These are phyloP conservation scores for Dolomedes plantarius DNA, from an alignment of 2,888 invertebrate species.

Conservation along the genomic window DNA sequence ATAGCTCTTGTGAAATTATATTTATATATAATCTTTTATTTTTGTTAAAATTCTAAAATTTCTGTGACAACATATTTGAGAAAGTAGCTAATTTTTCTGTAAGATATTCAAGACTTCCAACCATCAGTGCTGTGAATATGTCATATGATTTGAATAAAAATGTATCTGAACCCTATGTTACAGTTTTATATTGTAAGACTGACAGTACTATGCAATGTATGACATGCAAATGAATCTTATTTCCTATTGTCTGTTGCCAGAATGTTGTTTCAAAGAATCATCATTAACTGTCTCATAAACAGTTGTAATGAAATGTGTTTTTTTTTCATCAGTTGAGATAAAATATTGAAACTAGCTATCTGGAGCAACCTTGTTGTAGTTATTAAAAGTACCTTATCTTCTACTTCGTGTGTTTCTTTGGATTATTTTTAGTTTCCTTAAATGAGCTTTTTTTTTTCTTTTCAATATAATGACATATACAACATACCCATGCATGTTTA, in stretches of 20 bases:
- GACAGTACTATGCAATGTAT: not conserved
- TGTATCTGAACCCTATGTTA: not conserved
- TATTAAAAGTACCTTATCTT: constrained; percentile 63
- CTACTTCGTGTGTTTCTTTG: not conserved
- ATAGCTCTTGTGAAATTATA: constrained; percentile 5
- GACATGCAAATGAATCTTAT: not conserved
- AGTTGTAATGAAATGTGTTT: not conserved
- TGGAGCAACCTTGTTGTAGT: constrained; percentile 67
- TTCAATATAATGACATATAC: too few species aligned
- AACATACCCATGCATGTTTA: too few species aligned
- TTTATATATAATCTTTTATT: not conserved
- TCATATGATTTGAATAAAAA: not conserved
- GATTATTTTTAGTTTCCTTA: constrained; percentile 9
- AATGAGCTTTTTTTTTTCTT: too few species aligned
- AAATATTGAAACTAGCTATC: not conserved
- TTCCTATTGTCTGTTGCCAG: not conserved
- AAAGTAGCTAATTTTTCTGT: not conserved
- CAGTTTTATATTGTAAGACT: not conserved
- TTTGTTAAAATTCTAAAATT: not conserved
- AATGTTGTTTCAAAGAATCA: not conserved
- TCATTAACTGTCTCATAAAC: too few species aligned
- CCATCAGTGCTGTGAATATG: not conserved
- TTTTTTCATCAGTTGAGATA: not conserved
- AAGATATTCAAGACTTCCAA: constrained; percentile 2
- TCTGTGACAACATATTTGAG: not conserved